A percentile compares a stretch with the other conserved stretches of the same genome.
Evolutionary conservation across 2,797 vertebrate genomes (phyloP).

Genomic region (Helostoma temminkii): DNA sequence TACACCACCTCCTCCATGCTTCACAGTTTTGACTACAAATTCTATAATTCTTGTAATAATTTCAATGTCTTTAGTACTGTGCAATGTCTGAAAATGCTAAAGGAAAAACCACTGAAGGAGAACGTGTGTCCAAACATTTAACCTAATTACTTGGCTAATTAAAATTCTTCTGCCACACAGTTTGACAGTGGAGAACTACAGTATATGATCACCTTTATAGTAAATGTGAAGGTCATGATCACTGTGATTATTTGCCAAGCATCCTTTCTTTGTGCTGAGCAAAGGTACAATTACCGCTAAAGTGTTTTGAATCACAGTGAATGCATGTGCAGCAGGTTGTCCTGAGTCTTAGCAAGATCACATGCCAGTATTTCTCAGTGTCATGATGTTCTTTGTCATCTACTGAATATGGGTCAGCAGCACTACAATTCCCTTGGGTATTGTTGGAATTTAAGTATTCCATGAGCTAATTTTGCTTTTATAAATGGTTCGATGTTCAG

Average conservation of each 20-base stretch:
- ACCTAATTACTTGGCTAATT: constrained; percentile 73
- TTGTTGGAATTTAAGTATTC: constrained; percentile 30
- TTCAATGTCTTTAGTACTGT: no score
- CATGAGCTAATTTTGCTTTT: constrained; percentile 53
- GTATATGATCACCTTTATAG: constrained; percentile 1
- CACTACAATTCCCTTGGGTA: constrained; percentile 12
- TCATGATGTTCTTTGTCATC: constrained; percentile 16
- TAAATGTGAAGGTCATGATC: constrained; percentile 24
- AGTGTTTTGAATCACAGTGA: background rate
- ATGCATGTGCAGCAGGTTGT: background rate
- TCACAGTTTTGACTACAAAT: no score
- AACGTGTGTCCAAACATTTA: no score
- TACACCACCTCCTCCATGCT: no score
- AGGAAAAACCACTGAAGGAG: no score
- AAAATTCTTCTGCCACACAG: constrained; percentile 53
- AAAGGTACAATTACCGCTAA: background rate
- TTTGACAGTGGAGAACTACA: constrained; percentile 37
- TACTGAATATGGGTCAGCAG: constrained; percentile 6
- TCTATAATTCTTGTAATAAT: no score
- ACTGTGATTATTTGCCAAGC: constrained; percentile 7
- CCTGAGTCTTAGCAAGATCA: background rate
- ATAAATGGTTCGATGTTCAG: constrained; percentile 64
- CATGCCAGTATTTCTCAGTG: constrained; percentile 9
- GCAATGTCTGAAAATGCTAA: no score
- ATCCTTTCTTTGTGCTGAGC: background rate